Conservation (phyloP, 1,140 invertebrate genomes). For the Drosophila guanche region DNA sequence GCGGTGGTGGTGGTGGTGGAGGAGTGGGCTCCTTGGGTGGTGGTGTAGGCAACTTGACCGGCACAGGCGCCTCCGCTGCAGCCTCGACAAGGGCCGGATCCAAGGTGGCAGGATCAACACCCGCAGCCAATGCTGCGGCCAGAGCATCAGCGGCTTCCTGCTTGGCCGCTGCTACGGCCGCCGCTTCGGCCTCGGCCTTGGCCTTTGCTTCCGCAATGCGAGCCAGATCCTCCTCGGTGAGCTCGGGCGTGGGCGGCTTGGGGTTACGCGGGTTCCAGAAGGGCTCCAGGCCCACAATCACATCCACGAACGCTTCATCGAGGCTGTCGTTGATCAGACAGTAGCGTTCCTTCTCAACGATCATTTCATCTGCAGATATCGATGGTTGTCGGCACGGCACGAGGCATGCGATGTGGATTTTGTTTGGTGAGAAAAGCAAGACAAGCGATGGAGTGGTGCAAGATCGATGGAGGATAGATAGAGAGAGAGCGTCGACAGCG, state of each 20-base stretch:
- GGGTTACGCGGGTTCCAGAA: conserved; percentile 82
- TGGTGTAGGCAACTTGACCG: conserved; percentile 60
- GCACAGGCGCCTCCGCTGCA: conserved; percentile 82
- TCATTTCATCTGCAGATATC: conserved; percentile 94
- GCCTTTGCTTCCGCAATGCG: conserved; percentile 73
- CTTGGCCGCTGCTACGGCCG: conserved; percentile 70
- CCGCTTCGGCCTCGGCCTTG: conserved; percentile 67
- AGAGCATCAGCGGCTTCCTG: conserved; percentile 63
- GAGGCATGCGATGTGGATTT: conserved; percentile 27
- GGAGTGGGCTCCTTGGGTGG: conserved; percentile 80
- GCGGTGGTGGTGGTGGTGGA: conserved; percentile 83
- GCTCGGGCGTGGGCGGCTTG: conserved; percentile 82
- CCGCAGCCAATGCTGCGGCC: conserved; percentile 50
- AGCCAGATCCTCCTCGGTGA: conserved; percentile 68
- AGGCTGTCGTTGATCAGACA: conserved; percentile 98
- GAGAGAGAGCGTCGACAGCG: conserved; percentile 3
- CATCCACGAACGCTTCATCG: conserved; percentile 97
- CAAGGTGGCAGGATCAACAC: conserved; percentile 43
- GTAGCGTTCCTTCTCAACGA: conserved; percentile 98
- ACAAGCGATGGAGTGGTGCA: conserved; percentile 48
- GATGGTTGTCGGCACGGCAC: background rate
- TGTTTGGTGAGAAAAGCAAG: conserved; percentile 50
- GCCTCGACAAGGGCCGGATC: conserved; percentile 63
- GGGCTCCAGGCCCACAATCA: conserved; percentile 88
- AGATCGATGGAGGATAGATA: conserved; percentile 11